Evolutionary conservation across 2,113 vertebrate genomes (phyloP), one percentile per base, ranked within the genome.

Genomic region (Panthera tigris): DNA sequence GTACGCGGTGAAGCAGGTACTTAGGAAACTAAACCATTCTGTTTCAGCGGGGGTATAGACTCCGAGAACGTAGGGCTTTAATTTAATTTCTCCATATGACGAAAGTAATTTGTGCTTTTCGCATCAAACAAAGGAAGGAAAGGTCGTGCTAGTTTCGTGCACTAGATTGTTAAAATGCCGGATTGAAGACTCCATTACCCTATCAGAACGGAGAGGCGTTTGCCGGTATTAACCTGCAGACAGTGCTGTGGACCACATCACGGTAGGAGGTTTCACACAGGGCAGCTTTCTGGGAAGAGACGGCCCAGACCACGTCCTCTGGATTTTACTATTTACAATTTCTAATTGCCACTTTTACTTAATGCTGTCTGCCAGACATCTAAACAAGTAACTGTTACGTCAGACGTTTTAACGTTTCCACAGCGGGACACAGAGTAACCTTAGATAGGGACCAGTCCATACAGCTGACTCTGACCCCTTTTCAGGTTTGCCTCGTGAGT

Each of bases 31-130:
- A 2, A 52, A 27, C 41, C 29, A 0, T 15, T 52, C 1, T 2
- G 7, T 63, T 45, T 8, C 45, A 68, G 18, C 0, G 39, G 29
- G 0, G 36, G 19, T 6, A 0, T 6, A 80, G 45, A 25, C 0
- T 10, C 27, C 15, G 16, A 84, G 39, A 61, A 27, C 25, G 48
- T 2, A 29, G 1, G 3, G 0, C 21, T n/a, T 68, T 3, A 65
- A 52, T 82, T 66, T 4, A 25, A 5, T n/a, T 48, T 94, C 63
- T 88, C 33, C 52, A 0, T 36, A 15, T 12, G 45, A 36, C 13
- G 29, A 48, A 82, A 61, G 11, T 61, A 7, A 48, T 4, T 45
- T 15, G 15, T 50, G 68, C 1, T 27, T 76, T 63, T 71, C n/a
- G 5, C 71, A 21, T 74, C 61, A n/a, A 36, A 41, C 55, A 41